Evolutionary conservation across 2,888 invertebrate genomes (phyloP), one percentile per base, ranked within the genome.

Genomic region (Lochmaea crataegi): DNA sequence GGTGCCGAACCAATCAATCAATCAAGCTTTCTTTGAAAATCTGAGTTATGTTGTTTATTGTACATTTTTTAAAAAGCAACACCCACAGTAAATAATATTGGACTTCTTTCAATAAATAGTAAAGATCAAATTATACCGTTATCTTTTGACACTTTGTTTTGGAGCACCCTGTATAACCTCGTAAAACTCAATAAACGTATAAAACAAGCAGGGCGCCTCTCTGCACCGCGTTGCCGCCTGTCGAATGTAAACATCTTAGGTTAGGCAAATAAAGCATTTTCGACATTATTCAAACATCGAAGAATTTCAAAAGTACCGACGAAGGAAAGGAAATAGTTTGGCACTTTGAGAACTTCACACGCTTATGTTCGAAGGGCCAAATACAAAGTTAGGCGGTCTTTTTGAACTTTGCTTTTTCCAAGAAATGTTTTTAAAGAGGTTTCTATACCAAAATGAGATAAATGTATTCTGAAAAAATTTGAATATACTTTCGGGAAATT

Each of bases 231-330:
- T 61, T 63, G 57, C 63, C 71, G 75, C 72, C 63, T 72, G 72
- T 73, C 61, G 72, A 77, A 74, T 80, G 82, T 83, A 83, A 82
- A 83, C 83, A 83, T 77, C 81, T 82, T 82, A 80, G 78, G 79
- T 80, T 81, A 81, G 80, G 75, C 82, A 84, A 84, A 83, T 80
- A 84, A 82, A 81, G 82, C 82, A 77, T 82, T 82, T 83, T 81
- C 80, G 7, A 82, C 82, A 82, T 69, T 81, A 83, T 82, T 82
- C 81, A 84, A 84, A 84, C 82, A 84, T 82, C 80, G 80, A 74
- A 77, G 77, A 73, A 75, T 80, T 79, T 83, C 83, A 80, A 85
- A 82, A 79, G 83, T 69, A 76, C 83, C 84, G 81, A 81, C 80
- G 53, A 68, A 75, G 74, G 71, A 70, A 77, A 77, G 69, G 68